phyloP scores from a whole-genome alignment of 2,113 vertebrate species.

The Bungarus multicinctus region DNA sequence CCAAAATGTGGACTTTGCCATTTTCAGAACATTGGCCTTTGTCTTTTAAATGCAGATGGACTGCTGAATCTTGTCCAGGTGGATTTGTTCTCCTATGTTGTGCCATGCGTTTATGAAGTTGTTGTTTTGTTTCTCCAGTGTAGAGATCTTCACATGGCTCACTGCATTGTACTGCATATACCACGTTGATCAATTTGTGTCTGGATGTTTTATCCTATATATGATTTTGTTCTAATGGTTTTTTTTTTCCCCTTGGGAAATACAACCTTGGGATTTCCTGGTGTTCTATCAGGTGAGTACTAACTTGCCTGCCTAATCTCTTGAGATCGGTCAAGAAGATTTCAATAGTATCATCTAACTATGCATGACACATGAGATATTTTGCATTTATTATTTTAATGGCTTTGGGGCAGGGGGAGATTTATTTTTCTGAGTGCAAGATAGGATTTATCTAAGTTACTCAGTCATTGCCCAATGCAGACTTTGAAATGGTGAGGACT shows the following conservation, averaged over 20 bases:
- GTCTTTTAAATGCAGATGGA: too few species aligned
- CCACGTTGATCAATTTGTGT: too few species aligned
- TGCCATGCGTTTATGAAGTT: too few species aligned
- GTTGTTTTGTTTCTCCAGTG: too few species aligned
- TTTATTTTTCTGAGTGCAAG: background rate
- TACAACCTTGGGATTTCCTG: background rate
- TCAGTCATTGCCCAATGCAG: background rate
- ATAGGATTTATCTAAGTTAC: background rate
- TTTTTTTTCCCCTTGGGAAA: background rate
- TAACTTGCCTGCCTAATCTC: background rate
- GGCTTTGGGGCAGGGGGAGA: background rate
- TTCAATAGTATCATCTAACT: background rate
- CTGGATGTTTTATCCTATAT: too few species aligned
- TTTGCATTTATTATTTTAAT: background rate
- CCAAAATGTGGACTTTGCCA: too few species aligned
- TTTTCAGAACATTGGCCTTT: too few species aligned
- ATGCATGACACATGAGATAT: background rate
- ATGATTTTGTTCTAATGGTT: background rate
- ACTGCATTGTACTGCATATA: too few species aligned
- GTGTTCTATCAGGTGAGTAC: background rate
- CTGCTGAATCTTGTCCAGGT: too few species aligned
- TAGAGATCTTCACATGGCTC: too few species aligned
- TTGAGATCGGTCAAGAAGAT: background rate
- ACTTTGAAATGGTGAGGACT: background rate
- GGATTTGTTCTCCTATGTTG: too few species aligned